Base-by-base conservation (phyloP, 1,140 invertebrate genomes). In the Drosophila obscura region DNA sequence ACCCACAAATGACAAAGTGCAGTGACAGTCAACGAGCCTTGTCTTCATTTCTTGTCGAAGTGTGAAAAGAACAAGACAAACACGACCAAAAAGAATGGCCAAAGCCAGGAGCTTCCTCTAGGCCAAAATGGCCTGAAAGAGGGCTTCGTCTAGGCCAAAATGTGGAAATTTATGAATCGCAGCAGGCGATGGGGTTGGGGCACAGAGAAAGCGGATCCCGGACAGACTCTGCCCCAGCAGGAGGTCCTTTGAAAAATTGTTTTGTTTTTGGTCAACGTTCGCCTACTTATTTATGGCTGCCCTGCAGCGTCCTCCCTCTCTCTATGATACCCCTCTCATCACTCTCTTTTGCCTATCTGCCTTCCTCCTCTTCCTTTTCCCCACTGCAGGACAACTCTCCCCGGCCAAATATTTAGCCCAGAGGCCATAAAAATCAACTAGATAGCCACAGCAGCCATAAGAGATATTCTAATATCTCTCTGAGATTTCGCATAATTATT, bases 401-500 rank as follows among this genome's bases (percentile, higher is more conserved):
- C n/a, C 66, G 43, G 66, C 69, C 68, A 80, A 75, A 75, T 78
- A 77, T 87, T 85, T 78, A 67, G 69, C 57, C 64, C 11, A 43
- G 41, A 52, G 53, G 73, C 77, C 68, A 85, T 85, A 85, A 85
- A 85, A 77, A 46, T 66, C 64, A 57, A 64, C 59, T 48, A 77
- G 82, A 85, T 85, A 85, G 81, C 75, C 67, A 64, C 5, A 35
- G 46, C 19, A 64, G 45, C 61, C 77, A 50, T 71, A 63, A 49
- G 65, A 83, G 75, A 67, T 78, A 78, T 82, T 87, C 59, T 39
- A 39, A 50, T 66, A 72, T 78, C 72, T 62, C 71, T 49, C 51
- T 52, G 59, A 78, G 82, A 87, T 87, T 73, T 68, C 63, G 78
- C 81, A 81, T 85, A 85, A 85, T 87, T 85, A 87, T 85, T 87